Evolutionary conservation across 2,888 invertebrate genomes (phyloP), one percentile per base, ranked within the genome.

Genomic region (Ormyrus thymus): DNA sequence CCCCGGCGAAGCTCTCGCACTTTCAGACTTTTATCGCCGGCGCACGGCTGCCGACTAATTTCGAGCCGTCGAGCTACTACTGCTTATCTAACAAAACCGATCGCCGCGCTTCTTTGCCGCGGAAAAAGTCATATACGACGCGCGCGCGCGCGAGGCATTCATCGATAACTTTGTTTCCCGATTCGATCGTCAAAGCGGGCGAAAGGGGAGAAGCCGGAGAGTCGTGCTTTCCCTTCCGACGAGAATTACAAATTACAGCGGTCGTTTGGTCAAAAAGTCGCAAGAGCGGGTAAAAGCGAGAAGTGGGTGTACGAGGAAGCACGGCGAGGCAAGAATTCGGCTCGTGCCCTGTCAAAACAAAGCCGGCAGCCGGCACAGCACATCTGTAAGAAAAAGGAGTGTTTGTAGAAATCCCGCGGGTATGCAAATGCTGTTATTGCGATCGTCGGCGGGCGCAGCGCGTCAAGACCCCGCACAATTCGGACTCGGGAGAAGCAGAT

Each of bases 341-440:
- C 7, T 45, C 29, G 15, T 51, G 9, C 10, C 61, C 11, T 64
- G 56, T 76, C 76, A 64, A 76, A 64, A 76, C 61, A 64, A 51
- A 55, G 50, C 55, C 29, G 29, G 29, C 29, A 29, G n/a, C 45
- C n/a, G 46, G 46, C 50, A 55, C 69, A 55, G 55, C 65, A 64
- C 65, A 51, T 71, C 70, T 45, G 15, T 29, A 15, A 15, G 64
- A 46, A 10, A 53, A 56, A 50, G 48, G 53, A 75, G 68, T 75
- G 66, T 75, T 75, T 75, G 75, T 68, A 68, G 68, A 75, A 59
- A 68, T 68, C 15, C n/a, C 45, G 10, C 7, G 29, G 29, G 13
- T 77, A 72, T 55, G 77, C 64, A 72, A 77, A 74, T 64, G 69
- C 29, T 74, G 69, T 78, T 78, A 69, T 78, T 78, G 29, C 69